phyloP scores from a whole-genome alignment of 2,888 invertebrate genomes.

The Dioctria rufipes region DNA sequence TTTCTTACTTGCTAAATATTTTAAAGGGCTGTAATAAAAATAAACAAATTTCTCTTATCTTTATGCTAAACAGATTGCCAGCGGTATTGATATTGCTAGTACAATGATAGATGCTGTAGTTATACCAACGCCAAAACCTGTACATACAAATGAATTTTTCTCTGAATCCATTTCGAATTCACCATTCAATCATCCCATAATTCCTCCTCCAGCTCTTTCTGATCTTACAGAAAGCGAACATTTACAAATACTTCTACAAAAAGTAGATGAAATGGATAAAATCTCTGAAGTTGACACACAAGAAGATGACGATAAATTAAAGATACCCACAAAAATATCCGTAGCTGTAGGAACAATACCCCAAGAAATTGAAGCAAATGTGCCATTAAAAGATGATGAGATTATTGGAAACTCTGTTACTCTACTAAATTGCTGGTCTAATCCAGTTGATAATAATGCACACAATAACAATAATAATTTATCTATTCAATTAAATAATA shows the following conservation, averaged over 20 bases:
- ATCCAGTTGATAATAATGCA: slow-evolving; percentile 35
- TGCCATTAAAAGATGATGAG: slow-evolving; percentile 1
- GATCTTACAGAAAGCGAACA: slow-evolving; percentile 67
- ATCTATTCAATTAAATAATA: slow-evolving; percentile 1
- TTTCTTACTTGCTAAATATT: no score
- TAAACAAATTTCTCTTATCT: background rate
- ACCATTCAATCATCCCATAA: slow-evolving; percentile 63
- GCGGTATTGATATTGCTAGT: slow-evolving; percentile 85
- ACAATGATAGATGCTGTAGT: slow-evolving; percentile 73
- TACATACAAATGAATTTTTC: slow-evolving; percentile 68
- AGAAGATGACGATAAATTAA: background rate
- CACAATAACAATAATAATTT: slow-evolving; percentile 35
- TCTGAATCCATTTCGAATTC: slow-evolving; percentile 70
- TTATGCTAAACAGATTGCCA: slow-evolving; percentile 72
- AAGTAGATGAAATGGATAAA: slow-evolving; percentile 70
- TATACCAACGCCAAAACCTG: slow-evolving; percentile 68
- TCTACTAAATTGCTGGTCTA: slow-evolving; percentile 32
- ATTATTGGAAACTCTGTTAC: slow-evolving; percentile 52
- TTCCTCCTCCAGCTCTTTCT: slow-evolving; percentile 56
- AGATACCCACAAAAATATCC: background rate
- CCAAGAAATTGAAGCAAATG: background rate
- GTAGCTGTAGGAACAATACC: background rate
- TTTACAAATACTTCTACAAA: slow-evolving; percentile 68
- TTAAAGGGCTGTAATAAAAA: background rate
- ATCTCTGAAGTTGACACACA: slow-evolving; percentile 59